phyloP scores from a whole-genome alignment of 2,888 invertebrate species.

The Campoplex capitator region DNA sequence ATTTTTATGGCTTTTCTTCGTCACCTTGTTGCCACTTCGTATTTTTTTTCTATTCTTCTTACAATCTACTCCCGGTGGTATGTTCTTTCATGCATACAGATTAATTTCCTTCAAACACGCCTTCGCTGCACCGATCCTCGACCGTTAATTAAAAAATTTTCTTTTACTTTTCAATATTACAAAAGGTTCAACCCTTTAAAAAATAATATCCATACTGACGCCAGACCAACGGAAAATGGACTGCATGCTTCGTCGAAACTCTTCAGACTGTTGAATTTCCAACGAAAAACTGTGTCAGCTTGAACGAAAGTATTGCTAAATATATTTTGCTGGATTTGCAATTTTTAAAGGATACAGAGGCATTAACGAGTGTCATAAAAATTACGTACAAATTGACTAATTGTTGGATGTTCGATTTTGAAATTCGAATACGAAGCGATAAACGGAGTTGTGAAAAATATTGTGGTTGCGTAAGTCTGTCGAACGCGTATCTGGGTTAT shows the following conservation, averaged over 20 bases:
- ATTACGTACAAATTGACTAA: slow-evolving; percentile 8
- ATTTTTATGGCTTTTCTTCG: slow-evolving; percentile 33
- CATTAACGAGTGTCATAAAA: slow-evolving; percentile 14
- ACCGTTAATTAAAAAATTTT: slow-evolving; percentile 10
- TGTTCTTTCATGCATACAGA: slow-evolving; percentile 8
- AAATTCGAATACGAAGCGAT: slow-evolving; percentile 60
- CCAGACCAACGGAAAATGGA: slow-evolving; percentile 42
- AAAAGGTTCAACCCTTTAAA: not conserved
- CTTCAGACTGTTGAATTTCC: slow-evolving; percentile 50
- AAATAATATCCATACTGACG: slow-evolving; percentile 24
- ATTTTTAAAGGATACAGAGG: slow-evolving; percentile 5
- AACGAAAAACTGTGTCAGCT: slow-evolving; percentile 16
- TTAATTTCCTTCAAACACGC: slow-evolving; percentile 39
- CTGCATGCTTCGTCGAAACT: slow-evolving; percentile 44
- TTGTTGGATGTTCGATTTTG: slow-evolving; percentile 65
- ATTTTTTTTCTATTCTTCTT: not conserved
- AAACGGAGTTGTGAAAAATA: not conserved
- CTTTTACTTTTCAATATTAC: not conserved
- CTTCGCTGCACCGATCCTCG: not conserved
- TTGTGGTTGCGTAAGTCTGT: slow-evolving; percentile 46
- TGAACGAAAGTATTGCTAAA: slow-evolving; percentile 28
- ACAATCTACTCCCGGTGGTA: slow-evolving; percentile 20
- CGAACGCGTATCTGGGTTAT: slow-evolving; percentile 27
- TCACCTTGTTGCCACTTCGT: slow-evolving; percentile 10
- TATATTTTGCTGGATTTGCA: slow-evolving; percentile 52